These are phyloP conservation scores for Laodelphax striatellus DNA, from an alignment of 1,140 invertebrate genomes.

Conservation along the genomic window DNA sequence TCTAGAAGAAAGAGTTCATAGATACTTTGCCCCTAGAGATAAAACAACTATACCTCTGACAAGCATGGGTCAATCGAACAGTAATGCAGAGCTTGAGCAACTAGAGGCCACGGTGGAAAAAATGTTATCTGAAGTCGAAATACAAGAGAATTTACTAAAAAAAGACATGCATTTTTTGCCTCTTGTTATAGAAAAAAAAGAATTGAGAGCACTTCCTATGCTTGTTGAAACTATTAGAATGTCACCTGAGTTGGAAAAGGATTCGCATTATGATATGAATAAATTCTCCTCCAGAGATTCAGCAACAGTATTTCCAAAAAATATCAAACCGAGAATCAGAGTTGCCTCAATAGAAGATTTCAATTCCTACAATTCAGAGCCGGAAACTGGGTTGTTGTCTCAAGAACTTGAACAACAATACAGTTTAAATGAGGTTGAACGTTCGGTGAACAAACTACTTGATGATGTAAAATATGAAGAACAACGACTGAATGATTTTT, in stretches of 20 bases:
- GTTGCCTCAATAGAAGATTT: too few relatives aligned
- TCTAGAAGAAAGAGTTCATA: conserved; percentile 7
- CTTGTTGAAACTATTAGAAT: conserved; percentile 7
- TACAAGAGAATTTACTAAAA: conserved; percentile 15
- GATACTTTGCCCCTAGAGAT: not conserved
- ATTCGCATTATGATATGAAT: too few relatives aligned
- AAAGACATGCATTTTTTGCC: conserved; percentile 13
- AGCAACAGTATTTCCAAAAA: too few relatives aligned
- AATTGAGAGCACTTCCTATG: conserved; percentile 8
- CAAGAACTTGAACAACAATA: not conserved
- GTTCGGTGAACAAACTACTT: conserved; percentile 18
- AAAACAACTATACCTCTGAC: not conserved
- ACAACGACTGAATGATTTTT: conserved; percentile 6
- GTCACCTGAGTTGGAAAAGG: not conserved
- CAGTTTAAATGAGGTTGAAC: conserved; percentile 17
- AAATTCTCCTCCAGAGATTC: too few relatives aligned
- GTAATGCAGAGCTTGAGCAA: conserved; percentile 18
- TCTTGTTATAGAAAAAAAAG: conserved; percentile 10
- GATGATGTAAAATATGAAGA: conserved; percentile 23
- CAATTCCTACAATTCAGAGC: too few relatives aligned
- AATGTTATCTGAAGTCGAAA: conserved; percentile 21
- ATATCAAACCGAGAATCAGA: too few relatives aligned
- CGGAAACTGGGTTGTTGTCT: too few relatives aligned
- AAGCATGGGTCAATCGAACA: not conserved
- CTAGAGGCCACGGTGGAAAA: conserved; percentile 21